phyloP scores from a whole-genome alignment of 2,113 vertebrate species.

The Melanostigma gelatinosum region DNA sequence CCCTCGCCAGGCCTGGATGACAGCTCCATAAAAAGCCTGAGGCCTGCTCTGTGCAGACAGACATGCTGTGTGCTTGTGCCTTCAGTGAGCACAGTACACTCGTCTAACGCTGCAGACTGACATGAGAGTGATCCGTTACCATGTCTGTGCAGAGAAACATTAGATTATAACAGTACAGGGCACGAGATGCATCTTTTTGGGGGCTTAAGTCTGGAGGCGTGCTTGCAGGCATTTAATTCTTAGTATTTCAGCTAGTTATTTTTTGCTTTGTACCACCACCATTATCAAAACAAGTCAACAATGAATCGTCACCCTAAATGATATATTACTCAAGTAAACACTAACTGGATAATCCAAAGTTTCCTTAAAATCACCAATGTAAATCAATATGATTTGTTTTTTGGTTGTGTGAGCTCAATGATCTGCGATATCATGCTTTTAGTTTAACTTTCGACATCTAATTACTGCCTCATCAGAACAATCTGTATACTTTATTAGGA shows the following conservation, averaged over 20 bases:
- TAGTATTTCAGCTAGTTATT: neutral
- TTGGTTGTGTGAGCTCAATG: neutral
- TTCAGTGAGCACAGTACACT: constrained; percentile 36
- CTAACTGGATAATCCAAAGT: neutral
- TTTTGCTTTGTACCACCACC: neutral
- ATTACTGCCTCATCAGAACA: neutral
- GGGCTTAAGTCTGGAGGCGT: neutral
- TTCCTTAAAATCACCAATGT: neutral
- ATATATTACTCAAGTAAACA: neutral
- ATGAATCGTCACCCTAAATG: neutral
- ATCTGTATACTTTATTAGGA: too few species aligned
- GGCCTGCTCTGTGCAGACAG: constrained; percentile 71
- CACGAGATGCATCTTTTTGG: neutral
- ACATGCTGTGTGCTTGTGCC: constrained; percentile 65
- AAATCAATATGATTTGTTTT: neutral
- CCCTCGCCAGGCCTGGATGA: constrained; percentile 70
- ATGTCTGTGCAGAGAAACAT: constrained; percentile 1
- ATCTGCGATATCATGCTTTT: neutral
- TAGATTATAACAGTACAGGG: neutral
- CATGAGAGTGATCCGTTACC: constrained; percentile 1
- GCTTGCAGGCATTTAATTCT: neutral
- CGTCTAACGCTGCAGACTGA: constrained; percentile 17
- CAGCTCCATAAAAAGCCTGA: constrained; percentile 80
- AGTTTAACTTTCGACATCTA: neutral
- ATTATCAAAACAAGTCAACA: neutral